Evolutionary conservation across 2,797 vertebrate species (phyloP).

Genomic region (Saguinus oedipus): DNA sequence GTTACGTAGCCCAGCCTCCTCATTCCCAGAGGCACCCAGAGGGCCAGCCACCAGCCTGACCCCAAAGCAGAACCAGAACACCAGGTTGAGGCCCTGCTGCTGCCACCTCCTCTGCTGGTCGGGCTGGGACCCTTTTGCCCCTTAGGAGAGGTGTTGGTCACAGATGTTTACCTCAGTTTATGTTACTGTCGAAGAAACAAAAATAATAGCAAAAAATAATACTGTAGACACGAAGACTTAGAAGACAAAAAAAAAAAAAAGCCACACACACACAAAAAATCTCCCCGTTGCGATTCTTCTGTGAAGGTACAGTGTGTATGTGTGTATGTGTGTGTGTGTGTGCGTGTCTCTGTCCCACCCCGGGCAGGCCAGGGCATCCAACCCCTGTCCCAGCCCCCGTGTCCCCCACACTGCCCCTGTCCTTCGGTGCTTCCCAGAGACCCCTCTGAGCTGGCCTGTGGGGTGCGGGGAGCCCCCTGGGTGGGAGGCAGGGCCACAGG

Average conservation of each 20-base stretch:
- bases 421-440: constrained; percentile 79
- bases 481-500: constrained; percentile 12
- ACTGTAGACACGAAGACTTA: constrained; percentile 68
- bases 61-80: not conserved
- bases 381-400: constrained; percentile 28
- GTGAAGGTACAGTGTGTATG: constrained; percentile 45
- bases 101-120: constrained; percentile 45
- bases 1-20: constrained; percentile 33
- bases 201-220: constrained; percentile 69
- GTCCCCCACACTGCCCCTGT: constrained; percentile 37
- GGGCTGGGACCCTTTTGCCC: constrained; percentile 76
- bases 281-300: not conserved
- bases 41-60: not conserved
- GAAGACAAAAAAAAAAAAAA: constrained; percentile 8
- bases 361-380: not conserved
- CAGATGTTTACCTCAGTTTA: constrained; percentile 87
- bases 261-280: not conserved
- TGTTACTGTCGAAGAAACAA: constrained; percentile 84
- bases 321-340: not conserved
- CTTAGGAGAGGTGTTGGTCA: constrained; percentile 83
- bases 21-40: not conserved
- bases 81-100: not conserved
- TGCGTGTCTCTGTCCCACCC: not conserved
- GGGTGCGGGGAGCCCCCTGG: constrained; percentile 48
- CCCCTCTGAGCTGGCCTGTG: constrained; percentile 73